A percentile compares a stretch with the other conserved stretches of the same genome.
These are phyloP conservation scores for Gymnorhina tibicen DNA, from an alignment of 2,113 vertebrate species.

Conservation along the genomic window DNA sequence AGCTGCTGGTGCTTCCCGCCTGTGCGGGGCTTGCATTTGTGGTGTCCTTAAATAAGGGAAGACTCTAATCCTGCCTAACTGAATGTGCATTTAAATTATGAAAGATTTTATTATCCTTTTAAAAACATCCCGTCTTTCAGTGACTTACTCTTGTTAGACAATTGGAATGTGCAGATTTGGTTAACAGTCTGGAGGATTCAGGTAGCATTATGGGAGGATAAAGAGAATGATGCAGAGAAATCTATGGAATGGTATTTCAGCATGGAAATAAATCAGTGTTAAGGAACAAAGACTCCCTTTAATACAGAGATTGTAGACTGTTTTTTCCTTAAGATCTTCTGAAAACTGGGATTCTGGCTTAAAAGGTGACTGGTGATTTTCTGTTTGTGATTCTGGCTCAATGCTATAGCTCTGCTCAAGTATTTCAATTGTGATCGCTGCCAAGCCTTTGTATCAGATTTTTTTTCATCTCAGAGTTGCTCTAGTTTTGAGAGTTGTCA, in stretches of 20 bases:
- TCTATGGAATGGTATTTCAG: not conserved
- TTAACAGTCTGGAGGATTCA: not conserved
- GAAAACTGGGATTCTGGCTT: not conserved
- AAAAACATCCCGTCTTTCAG: not conserved
- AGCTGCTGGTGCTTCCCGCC: not conserved
- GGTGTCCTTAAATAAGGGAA: not conserved
- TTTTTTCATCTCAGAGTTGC: not conserved
- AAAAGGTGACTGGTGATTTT: not conserved
- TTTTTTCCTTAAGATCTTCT: not conserved
- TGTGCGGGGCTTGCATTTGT: not conserved
- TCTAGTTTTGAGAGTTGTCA: not conserved
- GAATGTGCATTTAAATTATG: not conserved
- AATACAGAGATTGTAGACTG: not conserved
- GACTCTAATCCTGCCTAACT: not conserved
- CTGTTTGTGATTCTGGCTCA: not conserved
- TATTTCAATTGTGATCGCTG: not conserved
- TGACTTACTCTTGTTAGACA: not conserved
- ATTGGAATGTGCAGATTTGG: not conserved
- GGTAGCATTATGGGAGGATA: not conserved
- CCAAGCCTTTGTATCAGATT: not conserved
- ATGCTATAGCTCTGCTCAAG: not conserved
- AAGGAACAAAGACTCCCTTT: constrained; percentile 3
- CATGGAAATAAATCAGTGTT: not conserved
- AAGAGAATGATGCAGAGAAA: not conserved
- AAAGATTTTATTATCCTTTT: not conserved